These are phyloP conservation scores for Ophioninae sp. DNA, from an alignment of 2,888 invertebrate species.

Conservation along the genomic window DNA sequence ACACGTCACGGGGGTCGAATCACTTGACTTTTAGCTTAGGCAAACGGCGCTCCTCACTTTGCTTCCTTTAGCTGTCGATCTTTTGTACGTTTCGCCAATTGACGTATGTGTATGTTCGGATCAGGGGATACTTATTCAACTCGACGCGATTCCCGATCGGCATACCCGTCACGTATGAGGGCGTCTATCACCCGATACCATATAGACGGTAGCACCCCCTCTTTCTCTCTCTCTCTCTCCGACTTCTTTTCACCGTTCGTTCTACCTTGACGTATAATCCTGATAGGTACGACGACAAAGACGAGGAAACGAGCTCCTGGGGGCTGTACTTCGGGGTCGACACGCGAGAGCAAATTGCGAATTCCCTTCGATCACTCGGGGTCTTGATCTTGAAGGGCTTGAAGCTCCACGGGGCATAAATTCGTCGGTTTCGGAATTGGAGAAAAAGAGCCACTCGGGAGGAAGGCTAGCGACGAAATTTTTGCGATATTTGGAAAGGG, in stretches of 20 bases:
- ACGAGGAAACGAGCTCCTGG: constrained; percentile 13
- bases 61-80: neutral
- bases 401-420: too few species aligned
- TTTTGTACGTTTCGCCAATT: neutral
- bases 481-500: too few species aligned
- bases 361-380: constrained; percentile 38
- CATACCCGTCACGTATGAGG: constrained; percentile 60
- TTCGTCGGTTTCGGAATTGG: too few species aligned
- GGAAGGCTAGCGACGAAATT: too few species aligned
- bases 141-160: constrained; percentile 45
- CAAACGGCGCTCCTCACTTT: neutral
- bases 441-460: too few species aligned
- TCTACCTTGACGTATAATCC: neutral
- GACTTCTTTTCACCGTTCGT: constrained; percentile 28
- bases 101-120: constrained; percentile 5
- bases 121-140: constrained; percentile 49
- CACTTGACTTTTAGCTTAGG: neutral
- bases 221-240: constrained; percentile 4
- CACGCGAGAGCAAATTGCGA: constrained; percentile 58
- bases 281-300: neutral
- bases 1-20: neutral
- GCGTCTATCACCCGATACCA: constrained; percentile 57
- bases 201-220: neutral
- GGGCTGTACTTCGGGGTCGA: constrained; percentile 6
- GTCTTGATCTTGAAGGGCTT: too few species aligned